Conservation (phyloP, 92 coral and sea anemone species). For the Hydrozoanthus gracilis region DNA sequence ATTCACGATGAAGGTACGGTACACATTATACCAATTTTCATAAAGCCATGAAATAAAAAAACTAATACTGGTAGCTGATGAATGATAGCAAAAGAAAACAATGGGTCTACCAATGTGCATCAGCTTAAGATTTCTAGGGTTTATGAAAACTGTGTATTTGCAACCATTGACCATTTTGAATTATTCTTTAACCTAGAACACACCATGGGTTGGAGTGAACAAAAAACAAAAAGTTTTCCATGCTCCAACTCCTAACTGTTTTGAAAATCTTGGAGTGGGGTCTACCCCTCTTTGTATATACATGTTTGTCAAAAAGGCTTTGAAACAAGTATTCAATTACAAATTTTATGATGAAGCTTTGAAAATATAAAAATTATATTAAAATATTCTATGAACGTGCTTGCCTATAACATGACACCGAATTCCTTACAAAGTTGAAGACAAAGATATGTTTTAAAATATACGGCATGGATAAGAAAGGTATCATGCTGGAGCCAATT, state of each 20-base stretch:
- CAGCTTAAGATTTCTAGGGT: slow-evolving; percentile 26
- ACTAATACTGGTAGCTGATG: slow-evolving; percentile 16
- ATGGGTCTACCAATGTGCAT: slow-evolving; percentile 24
- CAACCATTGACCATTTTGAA: slow-evolving; percentile 6
- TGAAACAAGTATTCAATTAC: slow-evolving; percentile 4
- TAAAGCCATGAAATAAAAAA: slow-evolving; percentile 21
- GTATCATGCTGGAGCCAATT: slow-evolving; percentile 23
- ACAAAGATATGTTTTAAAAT: slow-evolving; percentile 4
- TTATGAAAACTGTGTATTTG: slow-evolving; percentile 23
- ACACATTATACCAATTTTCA: slow-evolving; percentile 6
- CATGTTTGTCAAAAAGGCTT: slow-evolving; percentile 22
- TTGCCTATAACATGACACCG: slow-evolving; percentile 10
- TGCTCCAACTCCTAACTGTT: slow-evolving; percentile 21
- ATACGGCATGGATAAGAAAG: not conserved
- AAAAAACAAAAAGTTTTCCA: slow-evolving; percentile 10
- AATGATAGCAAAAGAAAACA: slow-evolving; percentile 17
- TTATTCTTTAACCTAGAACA: slow-evolving; percentile 17
- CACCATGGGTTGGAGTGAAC: slow-evolving; percentile 18
- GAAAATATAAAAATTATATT: slow-evolving; percentile 18
- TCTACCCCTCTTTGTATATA: slow-evolving; percentile 20
- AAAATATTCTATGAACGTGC: slow-evolving; percentile 21
- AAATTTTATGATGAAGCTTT: slow-evolving; percentile 20
- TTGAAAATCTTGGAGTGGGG: slow-evolving; percentile 14
- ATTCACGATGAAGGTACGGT: slow-evolving; percentile 12
- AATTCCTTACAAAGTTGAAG: slow-evolving; percentile 15